Conservation (phyloP, 64 coral and sea anemone genomes). For the Montipora sp. region DNA sequence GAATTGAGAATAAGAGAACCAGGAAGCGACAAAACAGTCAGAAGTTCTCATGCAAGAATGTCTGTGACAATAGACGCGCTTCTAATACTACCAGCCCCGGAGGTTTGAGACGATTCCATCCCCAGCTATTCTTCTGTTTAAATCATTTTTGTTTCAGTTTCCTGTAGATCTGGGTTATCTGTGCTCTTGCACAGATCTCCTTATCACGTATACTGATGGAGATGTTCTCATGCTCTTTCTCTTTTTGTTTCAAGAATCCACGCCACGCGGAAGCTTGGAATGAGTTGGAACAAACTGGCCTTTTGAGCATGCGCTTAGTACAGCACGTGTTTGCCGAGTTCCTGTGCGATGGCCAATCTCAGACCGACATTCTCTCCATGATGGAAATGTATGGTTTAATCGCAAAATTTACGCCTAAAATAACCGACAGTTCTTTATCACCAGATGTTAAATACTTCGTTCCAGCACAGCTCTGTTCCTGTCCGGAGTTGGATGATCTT, state of each 20-base stretch:
- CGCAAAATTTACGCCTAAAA: conserved; percentile 33
- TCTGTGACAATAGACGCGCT: no score
- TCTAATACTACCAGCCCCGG: neutral
- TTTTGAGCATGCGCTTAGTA: conserved; percentile 59
- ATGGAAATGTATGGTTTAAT: conserved; percentile 74
- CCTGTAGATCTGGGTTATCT: no score
- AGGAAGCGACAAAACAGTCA: no score
- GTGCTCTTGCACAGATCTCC: neutral
- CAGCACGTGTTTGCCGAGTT: conserved; percentile 64
- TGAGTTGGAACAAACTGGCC: conserved; percentile 55
- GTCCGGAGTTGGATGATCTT: conserved; percentile 10
- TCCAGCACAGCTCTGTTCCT: conserved; percentile 51
- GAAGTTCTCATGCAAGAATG: no score
- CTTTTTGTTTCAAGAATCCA: conserved; percentile 39
- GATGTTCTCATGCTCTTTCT: neutral
- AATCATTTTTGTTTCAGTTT: neutral
- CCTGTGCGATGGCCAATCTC: conserved; percentile 35
- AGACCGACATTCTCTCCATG: conserved; percentile 60
- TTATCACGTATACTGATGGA: neutral
- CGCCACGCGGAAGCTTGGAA: conserved; percentile 39
- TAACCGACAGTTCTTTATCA: neutral
- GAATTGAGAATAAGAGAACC: no score
- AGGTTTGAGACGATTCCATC: neutral
- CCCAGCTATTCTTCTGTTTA: neutral
- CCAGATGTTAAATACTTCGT: conserved; percentile 41